A percentile compares a stretch with the other conserved stretches of the same genome.
Evolutionary conservation across 2,888 invertebrate genomes (phyloP).

Genomic region (Crioceris asparagi): DNA sequence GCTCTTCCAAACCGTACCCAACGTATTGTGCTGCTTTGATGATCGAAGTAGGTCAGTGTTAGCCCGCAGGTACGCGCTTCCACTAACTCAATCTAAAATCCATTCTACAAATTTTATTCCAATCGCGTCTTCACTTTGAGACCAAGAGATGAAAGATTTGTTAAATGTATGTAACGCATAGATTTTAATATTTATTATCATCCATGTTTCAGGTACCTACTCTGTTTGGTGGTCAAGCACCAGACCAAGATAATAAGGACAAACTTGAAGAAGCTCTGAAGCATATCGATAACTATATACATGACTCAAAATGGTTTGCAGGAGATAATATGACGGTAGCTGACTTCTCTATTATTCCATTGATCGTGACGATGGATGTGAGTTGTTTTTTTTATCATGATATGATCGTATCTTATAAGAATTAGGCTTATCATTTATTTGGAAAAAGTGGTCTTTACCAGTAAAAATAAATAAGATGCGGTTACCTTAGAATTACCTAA

Average conservation of each 20-base stretch:
- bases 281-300: conserved; percentile 47
- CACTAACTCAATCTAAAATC: no score
- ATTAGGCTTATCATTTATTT: conserved; percentile 2
- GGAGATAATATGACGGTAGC: conserved; percentile 61
- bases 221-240: conserved; percentile 17
- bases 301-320: conserved; percentile 51
- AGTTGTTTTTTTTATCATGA: conserved; percentile 11
- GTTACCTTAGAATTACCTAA: no score
- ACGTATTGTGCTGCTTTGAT: no score
- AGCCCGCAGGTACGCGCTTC: no score
- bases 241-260: conserved; percentile 22
- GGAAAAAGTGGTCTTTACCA: no score
- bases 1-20: no score
- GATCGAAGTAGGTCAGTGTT: no score
- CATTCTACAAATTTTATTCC: no score
- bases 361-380: conserved; percentile 51
- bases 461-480: no score
- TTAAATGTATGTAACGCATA: no score
- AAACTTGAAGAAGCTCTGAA: conserved; percentile 50
- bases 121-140: background rate
- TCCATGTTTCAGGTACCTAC: conserved; percentile 25
- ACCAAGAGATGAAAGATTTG: background rate
- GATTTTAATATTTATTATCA: conserved; percentile 5
- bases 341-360: conserved; percentile 52
- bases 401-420: background rate